phyloP scores from a whole-genome alignment of 2,113 vertebrate species.

The Pionites leucogaster region DNA sequence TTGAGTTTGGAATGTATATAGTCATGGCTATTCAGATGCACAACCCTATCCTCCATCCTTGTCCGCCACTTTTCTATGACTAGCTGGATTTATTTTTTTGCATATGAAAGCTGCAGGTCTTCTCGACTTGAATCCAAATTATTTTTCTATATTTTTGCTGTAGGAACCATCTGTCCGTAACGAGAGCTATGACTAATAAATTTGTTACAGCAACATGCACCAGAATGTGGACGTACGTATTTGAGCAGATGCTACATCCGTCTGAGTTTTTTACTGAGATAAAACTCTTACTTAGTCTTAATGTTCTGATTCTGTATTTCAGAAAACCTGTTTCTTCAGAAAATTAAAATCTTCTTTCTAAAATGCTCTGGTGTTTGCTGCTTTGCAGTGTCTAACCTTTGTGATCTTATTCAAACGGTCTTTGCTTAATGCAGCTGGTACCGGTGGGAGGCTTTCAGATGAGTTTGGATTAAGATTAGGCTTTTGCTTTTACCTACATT shows the following conservation, averaged over 20 bases:
- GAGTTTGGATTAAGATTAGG: background rate
- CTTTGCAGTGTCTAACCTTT: constrained; percentile 5
- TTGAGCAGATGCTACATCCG: background rate
- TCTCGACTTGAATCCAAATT: constrained; percentile 52
- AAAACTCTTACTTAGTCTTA: constrained; percentile 26
- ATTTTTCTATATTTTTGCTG: constrained; percentile 65
- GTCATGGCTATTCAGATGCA: constrained; percentile 18
- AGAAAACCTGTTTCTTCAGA: constrained; percentile 50
- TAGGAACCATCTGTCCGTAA: constrained; percentile 46
- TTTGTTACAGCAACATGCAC: background rate
- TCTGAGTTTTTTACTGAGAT: background rate
- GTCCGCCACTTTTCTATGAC: constrained; percentile 57
- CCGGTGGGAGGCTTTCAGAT: background rate
- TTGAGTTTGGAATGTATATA: constrained; percentile 51
- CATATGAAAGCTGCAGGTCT: constrained; percentile 45
- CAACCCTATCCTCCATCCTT: constrained; percentile 41
- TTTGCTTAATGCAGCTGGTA: background rate
- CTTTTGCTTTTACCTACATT: background rate
- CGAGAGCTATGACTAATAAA: constrained; percentile 18
- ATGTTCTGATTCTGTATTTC: constrained; percentile 46
- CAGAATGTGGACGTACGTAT: background rate
- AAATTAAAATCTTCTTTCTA: constrained; percentile 66
- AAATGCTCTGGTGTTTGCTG: constrained; percentile 48
- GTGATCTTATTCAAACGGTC: background rate
- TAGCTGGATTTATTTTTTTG: constrained; percentile 62